Evolutionary conservation across 1,140 invertebrate species (phyloP), one percentile per base, ranked within the genome.

Genomic region (Phymastichus coffea): DNA sequence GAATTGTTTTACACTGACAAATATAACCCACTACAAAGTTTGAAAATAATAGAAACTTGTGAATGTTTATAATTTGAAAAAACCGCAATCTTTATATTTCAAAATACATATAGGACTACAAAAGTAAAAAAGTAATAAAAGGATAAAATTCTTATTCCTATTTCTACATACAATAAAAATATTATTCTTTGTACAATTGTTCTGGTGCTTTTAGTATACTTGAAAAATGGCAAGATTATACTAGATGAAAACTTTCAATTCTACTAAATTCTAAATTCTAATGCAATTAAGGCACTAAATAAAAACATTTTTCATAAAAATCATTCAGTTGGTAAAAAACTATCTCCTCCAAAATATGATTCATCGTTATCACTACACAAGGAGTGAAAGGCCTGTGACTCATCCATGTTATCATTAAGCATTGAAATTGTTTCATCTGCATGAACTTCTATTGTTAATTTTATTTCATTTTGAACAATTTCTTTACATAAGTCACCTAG

Each of bases 381-480:
- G 8, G 78, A 78, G 57, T 78, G 71, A 64, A 72, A 80, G 47
- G 71, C 68, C 26, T 77, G 72, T 4, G 78, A 74, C 43, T 78
- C 77, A 55, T 80, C 72, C 8, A 71, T 71, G 57, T 70, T 72
- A 20, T 78, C 76, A 4, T 73, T 70, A 38, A 78, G 65, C 20
- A 78, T 68, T 4, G 75, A 71, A 22, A 76, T 63, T 2, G 73
- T 76, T 47, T 80, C 78, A 23, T 80, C 78, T 1, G 70, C 61
- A 15, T 66, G 70, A 0, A 68, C 63, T 63, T 79, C 78, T 61
- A 79, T 64, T 0, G 75, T 79, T 33, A 80, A 56, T 58, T 73
- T 76, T 28, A 80, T 67, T 54, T 78, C 76, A 19, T 74, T 66
- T 9, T 77, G 73, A 25, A 63, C 58, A 48, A 80, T 72, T 19